phyloP scores from a whole-genome alignment of 2,113 vertebrate genomes.

The Irena cyanogastra region DNA sequence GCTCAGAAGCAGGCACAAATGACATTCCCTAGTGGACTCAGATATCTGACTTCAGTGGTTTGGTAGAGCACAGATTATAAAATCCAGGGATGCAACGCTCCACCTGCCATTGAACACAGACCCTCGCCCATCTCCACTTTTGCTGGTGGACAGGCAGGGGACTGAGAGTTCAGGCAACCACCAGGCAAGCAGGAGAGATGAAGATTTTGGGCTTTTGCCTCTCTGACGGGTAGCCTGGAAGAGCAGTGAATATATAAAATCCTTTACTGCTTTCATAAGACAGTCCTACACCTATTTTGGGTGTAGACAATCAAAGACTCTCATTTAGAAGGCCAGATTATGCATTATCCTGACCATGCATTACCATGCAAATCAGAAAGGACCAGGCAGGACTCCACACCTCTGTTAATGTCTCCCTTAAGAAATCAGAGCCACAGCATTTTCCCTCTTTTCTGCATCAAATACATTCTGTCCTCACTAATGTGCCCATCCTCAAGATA shows the following conservation, averaged over 20 bases:
- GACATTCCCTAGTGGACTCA: neutral
- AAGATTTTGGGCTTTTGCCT: neutral
- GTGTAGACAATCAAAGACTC: neutral
- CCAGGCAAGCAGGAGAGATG: neutral
- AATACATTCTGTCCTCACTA: neutral
- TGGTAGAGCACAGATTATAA: neutral
- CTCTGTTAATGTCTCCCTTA: neutral
- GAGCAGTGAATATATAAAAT: neutral
- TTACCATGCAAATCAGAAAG: neutral
- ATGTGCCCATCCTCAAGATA: neutral
- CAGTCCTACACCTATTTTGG: neutral
- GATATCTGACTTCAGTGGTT: neutral
- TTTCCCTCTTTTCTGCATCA: conserved; percentile 5
- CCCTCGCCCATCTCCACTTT: neutral
- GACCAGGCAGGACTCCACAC: neutral
- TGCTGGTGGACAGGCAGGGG: neutral
- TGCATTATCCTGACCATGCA: neutral
- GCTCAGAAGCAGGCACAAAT: neutral
- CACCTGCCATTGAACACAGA: neutral
- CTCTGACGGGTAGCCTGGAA: neutral
- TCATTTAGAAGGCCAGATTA: neutral
- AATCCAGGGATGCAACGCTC: neutral
- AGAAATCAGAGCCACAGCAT: neutral
- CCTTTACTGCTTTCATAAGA: neutral
- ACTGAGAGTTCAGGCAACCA: neutral